phyloP scores from a whole-genome alignment of 2,888 invertebrate species.

The Unio delphinus region DNA sequence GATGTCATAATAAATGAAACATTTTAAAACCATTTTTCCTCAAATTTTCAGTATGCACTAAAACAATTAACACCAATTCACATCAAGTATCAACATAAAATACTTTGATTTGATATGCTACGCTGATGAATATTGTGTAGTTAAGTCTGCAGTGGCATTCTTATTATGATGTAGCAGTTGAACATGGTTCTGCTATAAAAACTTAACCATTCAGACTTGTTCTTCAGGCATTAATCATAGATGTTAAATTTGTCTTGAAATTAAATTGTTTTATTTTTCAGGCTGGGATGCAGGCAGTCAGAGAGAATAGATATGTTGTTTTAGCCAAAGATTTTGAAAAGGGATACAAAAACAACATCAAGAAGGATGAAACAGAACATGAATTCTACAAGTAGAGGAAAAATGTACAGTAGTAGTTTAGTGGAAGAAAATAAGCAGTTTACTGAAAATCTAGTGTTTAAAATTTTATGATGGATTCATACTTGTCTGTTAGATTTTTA shows the following conservation, averaged over 20 bases:
- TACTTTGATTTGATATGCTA: no score
- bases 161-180: background rate
- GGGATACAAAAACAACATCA: conserved; percentile 99
- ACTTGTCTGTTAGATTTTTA: no score
- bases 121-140: no score
- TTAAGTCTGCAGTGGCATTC: no score
- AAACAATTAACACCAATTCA: no score
- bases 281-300: conserved; percentile 99
- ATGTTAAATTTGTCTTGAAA: background rate
- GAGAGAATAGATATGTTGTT: conserved; percentile 99
- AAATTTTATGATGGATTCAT: no score
- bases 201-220: background rate
- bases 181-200: background rate
- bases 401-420: background rate
- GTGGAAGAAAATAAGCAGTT: no score
- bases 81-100: no score
- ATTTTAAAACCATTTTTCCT: no score
- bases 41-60: no score
- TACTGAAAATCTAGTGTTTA: no score
- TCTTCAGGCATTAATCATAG: background rate
- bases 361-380: conserved; percentile 99
- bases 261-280: conserved; percentile 55
- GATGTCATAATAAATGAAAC: no score
- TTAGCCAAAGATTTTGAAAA: conserved; percentile 99
- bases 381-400: conserved; percentile 95